These are phyloP conservation scores for Apis laboriosa DNA, from an alignment of 1,140 invertebrate species.

Conservation along the genomic window DNA sequence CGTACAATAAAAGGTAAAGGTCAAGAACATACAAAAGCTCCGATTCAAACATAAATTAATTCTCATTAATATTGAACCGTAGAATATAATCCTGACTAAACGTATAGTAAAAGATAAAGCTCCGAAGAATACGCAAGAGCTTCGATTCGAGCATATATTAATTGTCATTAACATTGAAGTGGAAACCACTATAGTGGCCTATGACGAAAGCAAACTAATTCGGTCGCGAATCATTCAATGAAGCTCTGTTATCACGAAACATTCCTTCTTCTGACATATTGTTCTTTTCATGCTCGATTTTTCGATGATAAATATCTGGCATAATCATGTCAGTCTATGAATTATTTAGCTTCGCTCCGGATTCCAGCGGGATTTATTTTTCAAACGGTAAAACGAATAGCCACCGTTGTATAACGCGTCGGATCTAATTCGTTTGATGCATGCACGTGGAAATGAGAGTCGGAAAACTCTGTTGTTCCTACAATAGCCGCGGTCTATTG, in stretches of 20 bases:
- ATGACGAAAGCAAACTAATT: too few relatives aligned
- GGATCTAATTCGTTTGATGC: conserved; percentile 38
- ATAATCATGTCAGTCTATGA: neutral
- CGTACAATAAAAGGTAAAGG: too few relatives aligned
- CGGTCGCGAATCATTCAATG: neutral
- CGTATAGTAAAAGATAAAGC: too few relatives aligned
- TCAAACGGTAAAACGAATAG: conserved; percentile 14
- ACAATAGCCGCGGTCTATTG: conserved; percentile 25
- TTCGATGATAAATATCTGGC: neutral
- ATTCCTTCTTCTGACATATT: neutral
- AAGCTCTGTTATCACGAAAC: neutral
- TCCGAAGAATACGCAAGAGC: too few relatives aligned
- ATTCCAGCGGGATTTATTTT: conserved; percentile 19
- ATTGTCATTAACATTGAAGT: too few relatives aligned
- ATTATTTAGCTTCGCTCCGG: conserved; percentile 30
- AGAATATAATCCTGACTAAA: too few relatives aligned
- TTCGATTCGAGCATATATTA: too few relatives aligned
- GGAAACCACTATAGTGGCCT: too few relatives aligned
- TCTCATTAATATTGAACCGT: conserved; percentile 19
- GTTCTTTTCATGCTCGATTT: neutral
- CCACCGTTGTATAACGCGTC: neutral
- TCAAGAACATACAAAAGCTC: neutral
- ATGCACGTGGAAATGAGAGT: conserved; percentile 18
- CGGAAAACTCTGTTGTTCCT: neutral
- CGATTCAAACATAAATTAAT: neutral